Evolutionary conservation across 1,140 invertebrate species (phyloP).

Genomic region (Periplaneta americana): DNA sequence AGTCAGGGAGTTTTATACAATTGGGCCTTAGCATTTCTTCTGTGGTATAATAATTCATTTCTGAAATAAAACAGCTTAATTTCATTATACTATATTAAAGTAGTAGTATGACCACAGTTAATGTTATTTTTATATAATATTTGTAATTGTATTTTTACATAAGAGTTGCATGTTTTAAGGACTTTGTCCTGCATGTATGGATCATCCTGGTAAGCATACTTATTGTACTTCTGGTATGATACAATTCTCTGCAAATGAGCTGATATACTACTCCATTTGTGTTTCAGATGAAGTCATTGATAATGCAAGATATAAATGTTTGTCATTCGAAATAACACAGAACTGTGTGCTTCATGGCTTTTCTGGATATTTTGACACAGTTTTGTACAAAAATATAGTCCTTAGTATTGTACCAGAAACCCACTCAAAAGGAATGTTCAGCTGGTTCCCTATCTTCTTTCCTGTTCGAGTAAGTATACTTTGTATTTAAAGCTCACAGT

Average conservation of each 20-base stretch:
- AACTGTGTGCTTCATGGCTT: conserved; percentile 88
- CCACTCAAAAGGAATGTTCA: conserved; percentile 87
- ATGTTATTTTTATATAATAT: background rate
- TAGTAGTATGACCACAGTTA: background rate
- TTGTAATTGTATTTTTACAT: background rate
- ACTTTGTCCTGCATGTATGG: background rate
- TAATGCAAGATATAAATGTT: conserved; percentile 67
- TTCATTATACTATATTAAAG: no score
- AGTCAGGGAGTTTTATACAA: no score
- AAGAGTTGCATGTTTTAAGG: background rate
- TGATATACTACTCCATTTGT: conserved; percentile 4
- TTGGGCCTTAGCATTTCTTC: no score
- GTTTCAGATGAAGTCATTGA: conserved; percentile 49
- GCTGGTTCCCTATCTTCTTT: conserved; percentile 96
- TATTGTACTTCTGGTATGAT: background rate
- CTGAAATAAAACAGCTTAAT: no score
- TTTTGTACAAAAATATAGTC: conserved; percentile 76
- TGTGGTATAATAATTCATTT: no score
- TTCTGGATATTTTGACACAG: conserved; percentile 90
- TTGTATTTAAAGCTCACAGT: background rate
- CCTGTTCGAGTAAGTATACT: conserved; percentile 64
- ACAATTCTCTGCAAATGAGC: background rate
- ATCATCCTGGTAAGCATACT: background rate
- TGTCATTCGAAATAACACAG: conserved; percentile 63
- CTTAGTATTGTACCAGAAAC: conserved; percentile 87